Evolutionary conservation across 2,797 vertebrate genomes (phyloP), one percentile per base, ranked within the genome.

Genomic region (Gymnoscopelus microlampas): DNA sequence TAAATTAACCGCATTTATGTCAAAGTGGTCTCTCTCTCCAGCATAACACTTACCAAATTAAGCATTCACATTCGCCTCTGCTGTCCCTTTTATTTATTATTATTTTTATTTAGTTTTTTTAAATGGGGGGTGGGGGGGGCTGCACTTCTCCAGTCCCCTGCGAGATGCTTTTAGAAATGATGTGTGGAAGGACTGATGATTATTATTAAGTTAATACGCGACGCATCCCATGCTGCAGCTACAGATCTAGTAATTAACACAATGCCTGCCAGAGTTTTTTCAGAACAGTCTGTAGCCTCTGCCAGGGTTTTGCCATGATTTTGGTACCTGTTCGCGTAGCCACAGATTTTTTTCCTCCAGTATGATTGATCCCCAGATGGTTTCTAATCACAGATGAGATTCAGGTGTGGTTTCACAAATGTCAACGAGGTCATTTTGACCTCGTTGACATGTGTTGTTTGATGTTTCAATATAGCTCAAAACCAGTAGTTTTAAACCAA

Each of bases 131-230:
- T 1, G 26, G 26, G 26, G 26, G 26, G 26, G 74, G 75, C 79
- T 19, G 19, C 5, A 13, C 86, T 84, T 77, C 72, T 78, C 50
- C 50, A 24, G 47, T 84, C 86, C 55, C 76, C 15, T 57, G 64
- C 67, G 78, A 86, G 85, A 88, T 83, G 63, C 63, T 83, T 92
- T 88, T 88, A 73, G 5, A 85, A 88, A 92, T 90, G 77, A 91
- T 92, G 91, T 92, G 88, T 86, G 85, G 79, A 85, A 86, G 85
- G 87, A 89, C 87, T 85, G 65, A 91, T 70, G 80, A 77, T 70
- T 70, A 65, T 89, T 91, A 88, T 89, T 83, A 90, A 87, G 87
- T 90, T 92, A 88, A 94, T 93, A 91, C 89, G 67, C 78, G 76
- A 78, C 59, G 68, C 83, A 83, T 87, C 78, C 39, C 76, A 53